Conservation (phyloP, 2,797 vertebrate species). For the Monodelphis domestica region DNA sequence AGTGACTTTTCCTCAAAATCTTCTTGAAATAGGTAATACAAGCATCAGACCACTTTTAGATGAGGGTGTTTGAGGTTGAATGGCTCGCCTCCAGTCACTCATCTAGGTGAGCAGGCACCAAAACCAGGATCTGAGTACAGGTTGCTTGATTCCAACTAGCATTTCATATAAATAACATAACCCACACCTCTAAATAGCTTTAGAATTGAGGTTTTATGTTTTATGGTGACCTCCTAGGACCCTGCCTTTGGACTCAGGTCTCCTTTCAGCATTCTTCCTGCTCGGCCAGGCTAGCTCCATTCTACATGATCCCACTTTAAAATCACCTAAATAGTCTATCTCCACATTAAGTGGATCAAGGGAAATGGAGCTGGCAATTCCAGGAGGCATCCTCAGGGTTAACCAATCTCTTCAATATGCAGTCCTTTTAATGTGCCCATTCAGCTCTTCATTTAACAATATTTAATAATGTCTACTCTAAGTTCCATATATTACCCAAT, state of each 20-base stretch:
- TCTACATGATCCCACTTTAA: not conserved
- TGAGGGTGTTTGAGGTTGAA: not conserved
- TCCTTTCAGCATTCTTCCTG: slow-evolving; percentile 23
- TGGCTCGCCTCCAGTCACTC: no score
- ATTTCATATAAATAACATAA: accelerated
- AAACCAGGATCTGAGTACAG: not conserved
- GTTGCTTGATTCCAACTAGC: not conserved
- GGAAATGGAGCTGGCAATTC: not conserved
- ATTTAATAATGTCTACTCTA: slow-evolving; percentile 60
- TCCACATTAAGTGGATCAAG: not conserved
- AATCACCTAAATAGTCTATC: not conserved
- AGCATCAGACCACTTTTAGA: not conserved
- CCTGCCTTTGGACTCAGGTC: not conserved
- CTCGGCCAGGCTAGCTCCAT: not conserved
- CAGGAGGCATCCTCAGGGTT: slow-evolving; percentile 35
- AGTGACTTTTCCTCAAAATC: not conserved
- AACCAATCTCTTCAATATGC: slow-evolving; percentile 32
- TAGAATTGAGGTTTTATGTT: not conserved
- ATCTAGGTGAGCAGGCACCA: not conserved
- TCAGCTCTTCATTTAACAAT: slow-evolving; percentile 61
- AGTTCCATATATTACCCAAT: slow-evolving; percentile 51
- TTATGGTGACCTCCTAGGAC: not conserved
- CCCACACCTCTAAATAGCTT: not conserved
- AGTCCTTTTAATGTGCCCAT: slow-evolving; percentile 20
- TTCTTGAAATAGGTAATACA: not conserved